Conservation (phyloP, 2,113 vertebrate species). For the Ceyx melanurus region DNA sequence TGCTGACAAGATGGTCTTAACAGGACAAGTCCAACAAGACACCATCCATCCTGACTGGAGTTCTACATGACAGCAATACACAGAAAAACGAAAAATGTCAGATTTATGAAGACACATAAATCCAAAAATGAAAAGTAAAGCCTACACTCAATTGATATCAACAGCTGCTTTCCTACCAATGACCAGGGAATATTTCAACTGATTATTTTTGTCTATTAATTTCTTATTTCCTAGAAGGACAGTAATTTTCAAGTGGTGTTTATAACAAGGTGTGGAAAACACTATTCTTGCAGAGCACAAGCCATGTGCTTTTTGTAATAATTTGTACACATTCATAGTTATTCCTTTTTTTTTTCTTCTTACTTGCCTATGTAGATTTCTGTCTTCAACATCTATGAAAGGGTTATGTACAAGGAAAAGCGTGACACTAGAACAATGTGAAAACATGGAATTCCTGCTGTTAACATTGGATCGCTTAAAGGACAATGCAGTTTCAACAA, state of each 20-base stretch:
- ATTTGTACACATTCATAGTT: not conserved
- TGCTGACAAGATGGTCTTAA: not conserved
- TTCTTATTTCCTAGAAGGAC: not conserved
- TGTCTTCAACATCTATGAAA: not conserved
- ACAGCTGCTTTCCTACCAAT: not conserved
- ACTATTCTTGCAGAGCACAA: not conserved
- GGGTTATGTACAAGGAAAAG: not conserved
- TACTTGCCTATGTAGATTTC: not conserved
- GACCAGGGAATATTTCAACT: not conserved
- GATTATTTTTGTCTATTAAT: not conserved
- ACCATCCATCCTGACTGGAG: not conserved
- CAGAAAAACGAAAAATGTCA: not conserved
- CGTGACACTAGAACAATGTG: not conserved
- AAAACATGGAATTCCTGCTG: not conserved
- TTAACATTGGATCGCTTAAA: not conserved
- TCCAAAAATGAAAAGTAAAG: not conserved
- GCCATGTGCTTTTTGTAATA: not conserved
- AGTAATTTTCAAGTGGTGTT: not conserved
- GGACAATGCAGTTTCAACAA: not conserved
- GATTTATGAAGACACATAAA: not conserved
- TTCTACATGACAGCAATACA: not conserved
- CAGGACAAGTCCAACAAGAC: not conserved
- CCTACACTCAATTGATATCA: not conserved
- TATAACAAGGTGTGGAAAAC: not conserved
- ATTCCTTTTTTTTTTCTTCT: fast-evolving